Evolutionary conservation across 1,140 invertebrate species (phyloP), one percentile per base, ranked within the genome.

Genomic region (Dendrolimus punctatus): DNA sequence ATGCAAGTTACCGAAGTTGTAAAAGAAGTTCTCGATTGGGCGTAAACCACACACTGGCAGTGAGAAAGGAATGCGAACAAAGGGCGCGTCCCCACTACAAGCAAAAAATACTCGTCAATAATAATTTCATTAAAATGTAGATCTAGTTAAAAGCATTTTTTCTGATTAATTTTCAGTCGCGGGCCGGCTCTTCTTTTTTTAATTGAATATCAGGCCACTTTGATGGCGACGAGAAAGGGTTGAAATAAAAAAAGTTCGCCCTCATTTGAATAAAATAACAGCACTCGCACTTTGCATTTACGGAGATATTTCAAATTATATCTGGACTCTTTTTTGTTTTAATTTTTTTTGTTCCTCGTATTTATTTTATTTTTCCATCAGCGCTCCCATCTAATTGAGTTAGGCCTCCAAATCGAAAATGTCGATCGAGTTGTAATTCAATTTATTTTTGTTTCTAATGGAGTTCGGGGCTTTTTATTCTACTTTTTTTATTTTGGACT

Each of bases 191-290:
- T 82, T 81, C 75, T 86, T 83, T 86, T 85, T 86, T 86, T 86
- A 86, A 86, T 86, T 86, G 82, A 86, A 86, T 86, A 86, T 86
- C 80, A 80, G 82, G 82, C 80, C 82, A 86, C 79, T 86, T 86
- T 86, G 80, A 85, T 84, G 79, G 80, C 77, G 72, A 61, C 65
- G 77, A 76, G 76, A 84, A 86, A 75, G 80, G 83, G 80, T 81
- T 80, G 73, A 74, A 84, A 23, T 23, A 23, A 23, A 23, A 68
- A 85, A 85, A 84, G 73, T 82, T 81, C 76, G 62, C 73, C 80
- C 82, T 86, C 82, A 86, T 86, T 86, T 86, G 80, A 86, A 86
- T 86, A 86, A 86, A 86, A 86, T 86, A 86, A 86, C 83, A 84
- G 78, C 80, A 81, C 82, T 85, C 80, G 71, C 80, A 81, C 82